phyloP scores from a whole-genome alignment of 2,113 vertebrate genomes.

The Theristicus caerulescens region DNA sequence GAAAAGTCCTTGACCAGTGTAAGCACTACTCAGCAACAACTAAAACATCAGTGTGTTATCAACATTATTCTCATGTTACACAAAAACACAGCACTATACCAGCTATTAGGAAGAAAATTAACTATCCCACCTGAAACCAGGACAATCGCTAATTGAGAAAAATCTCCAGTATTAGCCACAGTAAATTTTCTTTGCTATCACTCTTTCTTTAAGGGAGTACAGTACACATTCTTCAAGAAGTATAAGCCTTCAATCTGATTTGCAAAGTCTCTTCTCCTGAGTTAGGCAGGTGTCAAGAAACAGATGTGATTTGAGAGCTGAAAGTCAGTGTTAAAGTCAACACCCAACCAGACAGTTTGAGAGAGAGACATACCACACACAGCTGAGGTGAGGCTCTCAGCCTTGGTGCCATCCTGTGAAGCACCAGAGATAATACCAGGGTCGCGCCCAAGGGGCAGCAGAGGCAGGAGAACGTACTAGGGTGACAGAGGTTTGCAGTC shows the following conservation, averaged over 20 bases:
- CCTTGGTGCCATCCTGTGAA: background rate
- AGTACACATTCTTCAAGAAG: background rate
- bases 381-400: background rate
- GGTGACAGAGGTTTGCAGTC: background rate
- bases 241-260: background rate
- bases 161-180: background rate
- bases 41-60: no score
- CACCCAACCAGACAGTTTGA: background rate
- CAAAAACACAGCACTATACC: no score
- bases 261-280: background rate
- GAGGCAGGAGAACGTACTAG: background rate
- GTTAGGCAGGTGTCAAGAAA: background rate
- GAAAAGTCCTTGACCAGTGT: no score
- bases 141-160: background rate
- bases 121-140: no score
- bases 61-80: no score
- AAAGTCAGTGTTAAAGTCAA: background rate
- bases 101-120: no score
- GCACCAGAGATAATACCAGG: background rate
- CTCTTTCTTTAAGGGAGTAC: background rate
- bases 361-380: background rate
- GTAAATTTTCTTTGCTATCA: background rate
- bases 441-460: background rate
- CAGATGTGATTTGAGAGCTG: background rate
- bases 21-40: no score